A percentile compares a stretch with the other conserved stretches of the same genome.
Evolutionary conservation across 2,888 invertebrate species (phyloP).

Genomic region (Tricholauxania praeusta): DNA sequence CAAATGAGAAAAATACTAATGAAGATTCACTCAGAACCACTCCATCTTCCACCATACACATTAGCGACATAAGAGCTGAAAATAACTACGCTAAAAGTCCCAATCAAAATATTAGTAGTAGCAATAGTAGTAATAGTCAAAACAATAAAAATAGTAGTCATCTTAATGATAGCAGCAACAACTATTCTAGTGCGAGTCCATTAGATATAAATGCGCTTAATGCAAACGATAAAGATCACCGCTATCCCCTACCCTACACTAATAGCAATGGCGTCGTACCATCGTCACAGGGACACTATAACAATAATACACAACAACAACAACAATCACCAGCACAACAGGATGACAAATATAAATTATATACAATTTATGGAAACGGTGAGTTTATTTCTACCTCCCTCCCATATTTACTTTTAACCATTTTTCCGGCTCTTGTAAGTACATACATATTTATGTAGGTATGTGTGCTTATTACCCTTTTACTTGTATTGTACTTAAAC

Average conservation of each 20-base stretch:
- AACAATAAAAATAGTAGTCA: conserved; percentile 49
- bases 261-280: conserved; percentile 57
- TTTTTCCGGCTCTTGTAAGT: background rate
- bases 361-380: conserved; percentile 69
- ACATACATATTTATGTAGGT: background rate
- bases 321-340: conserved; percentile 53
- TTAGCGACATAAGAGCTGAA: conserved; percentile 6
- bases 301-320: conserved; percentile 57
- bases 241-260: conserved; percentile 45
- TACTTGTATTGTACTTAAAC: too few species aligned
- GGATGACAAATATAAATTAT: conserved; percentile 68
- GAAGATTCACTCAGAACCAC: conserved; percentile 1
- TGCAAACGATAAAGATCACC: conserved; percentile 36
- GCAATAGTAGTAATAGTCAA: conserved; percentile 46
- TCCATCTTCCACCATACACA: background rate
- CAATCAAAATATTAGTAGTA: conserved; percentile 35
- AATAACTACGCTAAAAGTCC: conserved; percentile 28
- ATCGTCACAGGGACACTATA: conserved; percentile 47
- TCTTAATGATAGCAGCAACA: conserved; percentile 44
- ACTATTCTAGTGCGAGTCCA: conserved; percentile 51
- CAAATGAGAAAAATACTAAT: background rate
- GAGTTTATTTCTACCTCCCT: conserved; percentile 55
- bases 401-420: background rate
- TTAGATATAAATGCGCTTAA: conserved; percentile 55
- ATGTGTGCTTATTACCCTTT: background rate